Percentiles rank a stretch among this genome's conserved stretches.
Evolutionary conservation across 2,888 invertebrate species (phyloP).

Genomic region (Micoletzkya japonica): DNA sequence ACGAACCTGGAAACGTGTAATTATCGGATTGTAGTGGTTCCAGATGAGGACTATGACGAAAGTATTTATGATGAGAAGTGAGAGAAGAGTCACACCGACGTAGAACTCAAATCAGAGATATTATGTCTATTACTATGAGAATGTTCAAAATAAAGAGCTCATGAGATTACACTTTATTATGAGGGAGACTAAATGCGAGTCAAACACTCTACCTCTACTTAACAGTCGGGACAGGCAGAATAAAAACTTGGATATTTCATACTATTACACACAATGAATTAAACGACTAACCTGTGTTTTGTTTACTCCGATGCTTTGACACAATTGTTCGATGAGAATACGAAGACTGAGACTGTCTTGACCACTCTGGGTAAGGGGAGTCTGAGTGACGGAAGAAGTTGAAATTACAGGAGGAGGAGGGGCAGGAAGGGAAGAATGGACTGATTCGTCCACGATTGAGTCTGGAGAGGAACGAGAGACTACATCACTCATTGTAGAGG

Average conservation of each 20-base stretch:
- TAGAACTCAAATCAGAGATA: constrained; percentile 34
- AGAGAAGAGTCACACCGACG: constrained; percentile 34
- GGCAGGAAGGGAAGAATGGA: background rate
- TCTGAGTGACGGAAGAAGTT: constrained; percentile 12
- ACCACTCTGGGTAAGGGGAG: constrained; percentile 16
- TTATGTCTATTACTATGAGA: background rate
- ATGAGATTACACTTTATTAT: no score
- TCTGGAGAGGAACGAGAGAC: no score
- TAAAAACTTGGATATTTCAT: no score
- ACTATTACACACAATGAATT: background rate
- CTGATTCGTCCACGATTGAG: constrained; percentile 11
- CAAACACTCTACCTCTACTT: background rate
- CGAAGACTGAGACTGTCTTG: constrained; percentile 14
- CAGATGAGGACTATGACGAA: constrained; percentile 36
- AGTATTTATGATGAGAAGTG: constrained; percentile 32
- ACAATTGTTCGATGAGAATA: constrained; percentile 21
- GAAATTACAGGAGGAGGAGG: constrained; percentile 14
- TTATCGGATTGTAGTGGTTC: constrained; percentile 41
- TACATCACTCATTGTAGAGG: no score
- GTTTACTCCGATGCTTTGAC: constrained; percentile 35
- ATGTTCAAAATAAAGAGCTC: no score
- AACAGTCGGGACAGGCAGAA: no score
- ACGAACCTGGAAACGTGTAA: constrained; percentile 27
- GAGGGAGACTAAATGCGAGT: no score
- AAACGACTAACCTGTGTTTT: constrained; percentile 36